Evolutionary conservation across 35 echinoderm and acorn worm genomes (phyloP), one percentile per base, ranked within the genome.

Genomic region (Chiridota heheva): DNA sequence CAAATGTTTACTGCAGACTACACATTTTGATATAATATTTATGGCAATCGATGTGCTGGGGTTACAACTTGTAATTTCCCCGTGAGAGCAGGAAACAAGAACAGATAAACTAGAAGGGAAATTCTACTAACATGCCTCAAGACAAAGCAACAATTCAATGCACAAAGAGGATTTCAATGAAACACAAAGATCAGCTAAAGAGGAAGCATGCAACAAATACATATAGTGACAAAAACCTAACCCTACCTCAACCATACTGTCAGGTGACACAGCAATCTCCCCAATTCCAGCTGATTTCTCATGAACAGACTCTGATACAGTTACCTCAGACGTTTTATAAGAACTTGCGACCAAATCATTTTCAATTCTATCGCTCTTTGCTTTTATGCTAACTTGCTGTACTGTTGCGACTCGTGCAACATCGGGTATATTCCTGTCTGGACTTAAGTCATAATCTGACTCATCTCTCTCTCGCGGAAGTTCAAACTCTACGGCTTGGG

Each of bases 161-260:
- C n/a, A n/a, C n/a, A n/a, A n/a, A n/a, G n/a, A n/a, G n/a, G n/a
- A n/a, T n/a, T n/a, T n/a, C n/a, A n/a, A n/a, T n/a, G n/a, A n/a
- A n/a, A n/a, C n/a, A n/a, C n/a, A n/a, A n/a, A n/a, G n/a, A n/a
- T n/a, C n/a, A n/a, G n/a, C n/a, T n/a, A n/a, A n/a, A n/a, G n/a
- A n/a, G n/a, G n/a, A n/a, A n/a, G n/a, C n/a, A n/a, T n/a, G n/a
- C n/a, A n/a, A n/a, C n/a, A n/a, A n/a, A n/a, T n/a, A n/a, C n/a
- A n/a, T n/a, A n/a, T n/a, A n/a, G n/a, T n/a, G n/a, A 36, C 63
- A 66, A 16, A 25, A 42, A 62, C 38, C 75, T 74, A 74, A 13
- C 36, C 90, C 85, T 93, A 93, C 90, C 90, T 93, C 85, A 69
- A 81, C 78, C 59, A 84, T 63, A 28, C 42, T 82, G 70, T 87